A percentile compares a stretch with the other conserved stretches of the same genome.
phyloP scores from a whole-genome alignment of 2,888 invertebrate species.

The Epirrita christyi region DNA sequence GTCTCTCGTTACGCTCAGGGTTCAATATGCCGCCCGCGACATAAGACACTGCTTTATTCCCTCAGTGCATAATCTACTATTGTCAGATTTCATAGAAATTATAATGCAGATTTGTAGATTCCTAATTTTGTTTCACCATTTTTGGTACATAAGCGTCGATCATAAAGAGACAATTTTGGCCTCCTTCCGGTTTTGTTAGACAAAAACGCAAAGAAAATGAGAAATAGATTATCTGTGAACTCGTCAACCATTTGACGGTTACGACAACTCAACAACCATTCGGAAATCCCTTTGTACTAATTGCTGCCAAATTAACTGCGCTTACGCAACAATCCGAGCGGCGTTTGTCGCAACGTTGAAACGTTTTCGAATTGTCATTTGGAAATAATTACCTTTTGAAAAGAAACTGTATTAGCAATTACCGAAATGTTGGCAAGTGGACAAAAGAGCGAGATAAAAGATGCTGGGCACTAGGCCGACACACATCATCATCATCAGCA shows the following conservation, averaged over 20 bases:
- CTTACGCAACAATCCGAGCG: conserved; percentile 37
- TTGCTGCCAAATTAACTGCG: conserved; percentile 58
- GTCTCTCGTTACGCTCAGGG: too few relatives aligned
- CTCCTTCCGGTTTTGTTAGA: not conserved
- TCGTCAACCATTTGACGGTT: conserved; percentile 16
- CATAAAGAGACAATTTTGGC: too few relatives aligned
- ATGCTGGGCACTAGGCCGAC: too few relatives aligned
- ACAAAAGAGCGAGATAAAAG: too few relatives aligned
- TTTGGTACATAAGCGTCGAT: too few relatives aligned
- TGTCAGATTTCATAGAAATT: too few relatives aligned
- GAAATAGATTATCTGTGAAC: conserved; percentile 20
- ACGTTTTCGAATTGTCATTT: conserved; percentile 23
- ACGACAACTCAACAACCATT: conserved; percentile 53
- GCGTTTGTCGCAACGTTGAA: conserved; percentile 42
- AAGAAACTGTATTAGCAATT: conserved; percentile 46
- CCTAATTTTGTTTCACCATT: too few relatives aligned
- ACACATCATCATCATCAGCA: too few relatives aligned
- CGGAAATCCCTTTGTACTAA: conserved; percentile 59
- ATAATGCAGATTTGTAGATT: too few relatives aligned
- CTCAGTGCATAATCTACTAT: too few relatives aligned
- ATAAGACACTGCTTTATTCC: too few relatives aligned
- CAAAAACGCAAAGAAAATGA: not conserved
- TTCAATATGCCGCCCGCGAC: too few relatives aligned
- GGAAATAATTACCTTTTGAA: conserved; percentile 50
- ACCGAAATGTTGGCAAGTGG: conserved; percentile 2